Evolutionary conservation across 2,113 vertebrate species (phyloP), one percentile per base, ranked within the genome.

Genomic region (Nibea coibor): DNA sequence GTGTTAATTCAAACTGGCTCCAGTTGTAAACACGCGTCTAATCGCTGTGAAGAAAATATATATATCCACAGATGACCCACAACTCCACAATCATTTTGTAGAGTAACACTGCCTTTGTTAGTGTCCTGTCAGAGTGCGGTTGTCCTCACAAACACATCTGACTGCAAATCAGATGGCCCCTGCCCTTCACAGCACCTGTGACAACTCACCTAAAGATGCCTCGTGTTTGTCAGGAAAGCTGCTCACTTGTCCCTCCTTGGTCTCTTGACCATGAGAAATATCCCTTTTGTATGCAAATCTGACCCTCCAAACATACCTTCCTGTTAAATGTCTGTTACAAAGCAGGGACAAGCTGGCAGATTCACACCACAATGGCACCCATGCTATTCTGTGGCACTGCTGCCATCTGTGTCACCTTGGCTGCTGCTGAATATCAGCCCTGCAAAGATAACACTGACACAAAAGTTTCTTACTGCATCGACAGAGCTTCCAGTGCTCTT

Each of bases 391-490:
- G 84, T 84, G 83, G 56, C 80, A 75, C 80, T 43, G 54, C 69
- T 81, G 77, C 87, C 85, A 87, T 83, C 82, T 79, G 66, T 87
- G 78, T 80, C 87, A 86, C 87, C 80, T 84, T 83, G 77, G 48
- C 85, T 84, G 39, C 47, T 28, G 35, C 81, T 48, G 76, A 82
- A 24, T 77, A 85, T 79, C 78, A 75, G 50, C 62, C 51, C 51
- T 78, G 65, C 56, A 74, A 86, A 88, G 80, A 68, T 48, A 75
- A 80, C 50, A 45, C 24, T 28, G 59, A 83, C 73, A 82, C 83
- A 71, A 67, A 82, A 62, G 51, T 75, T 87, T 88, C 43, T 62
- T 6, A 43, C 62, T 75, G 78, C 70, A 61, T 28, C 51, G 54
- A 81, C 67, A 51, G 45, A 75, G 66, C 57, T 51, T 67, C 8